Conservation (phyloP, 2,888 invertebrate species). For the Apamea sordens region DNA sequence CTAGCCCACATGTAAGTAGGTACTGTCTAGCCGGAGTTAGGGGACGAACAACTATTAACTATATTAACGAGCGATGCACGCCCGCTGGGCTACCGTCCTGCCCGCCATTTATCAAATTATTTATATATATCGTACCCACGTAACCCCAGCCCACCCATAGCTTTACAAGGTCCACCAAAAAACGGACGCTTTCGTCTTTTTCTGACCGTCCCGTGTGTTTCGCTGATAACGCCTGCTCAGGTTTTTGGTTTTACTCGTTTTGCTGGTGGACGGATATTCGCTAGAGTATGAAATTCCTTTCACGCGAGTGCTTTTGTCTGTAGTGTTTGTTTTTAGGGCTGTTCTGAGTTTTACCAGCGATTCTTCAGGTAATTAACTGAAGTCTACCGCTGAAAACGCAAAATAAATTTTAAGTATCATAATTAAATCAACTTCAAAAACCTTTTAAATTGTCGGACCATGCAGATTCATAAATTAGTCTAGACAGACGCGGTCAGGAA, state of each 20-base stretch:
- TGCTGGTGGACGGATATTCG: constrained; percentile 28
- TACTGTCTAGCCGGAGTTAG: constrained; percentile 59
- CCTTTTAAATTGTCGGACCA: background rate
- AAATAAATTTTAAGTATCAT: background rate
- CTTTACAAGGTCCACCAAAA: constrained; percentile 72
- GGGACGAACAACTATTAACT: constrained; percentile 76
- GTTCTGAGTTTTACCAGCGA: background rate
- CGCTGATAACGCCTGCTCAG: constrained; percentile 55
- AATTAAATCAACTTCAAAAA: background rate
- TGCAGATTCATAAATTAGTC: constrained; percentile 3
- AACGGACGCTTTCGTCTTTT: constrained; percentile 58
- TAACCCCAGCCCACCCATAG: constrained; percentile 75
- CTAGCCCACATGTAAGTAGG: constrained; percentile 19
- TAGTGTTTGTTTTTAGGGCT: background rate
- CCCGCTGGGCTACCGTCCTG: constrained; percentile 83
- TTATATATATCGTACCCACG: constrained; percentile 75
- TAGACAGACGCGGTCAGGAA: constrained; percentile 15
- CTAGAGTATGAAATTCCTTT: constrained; percentile 31
- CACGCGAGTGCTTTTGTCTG: background rate
- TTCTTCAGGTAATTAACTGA: background rate
- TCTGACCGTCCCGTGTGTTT: constrained; percentile 47
- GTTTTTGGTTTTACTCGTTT: constrained; percentile 43
- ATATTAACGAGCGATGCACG: constrained; percentile 77
- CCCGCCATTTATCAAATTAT: constrained; percentile 85
- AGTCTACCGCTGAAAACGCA: background rate